phyloP scores from a whole-genome alignment of 2,888 invertebrate genomes.

The Pyralis farinalis region DNA sequence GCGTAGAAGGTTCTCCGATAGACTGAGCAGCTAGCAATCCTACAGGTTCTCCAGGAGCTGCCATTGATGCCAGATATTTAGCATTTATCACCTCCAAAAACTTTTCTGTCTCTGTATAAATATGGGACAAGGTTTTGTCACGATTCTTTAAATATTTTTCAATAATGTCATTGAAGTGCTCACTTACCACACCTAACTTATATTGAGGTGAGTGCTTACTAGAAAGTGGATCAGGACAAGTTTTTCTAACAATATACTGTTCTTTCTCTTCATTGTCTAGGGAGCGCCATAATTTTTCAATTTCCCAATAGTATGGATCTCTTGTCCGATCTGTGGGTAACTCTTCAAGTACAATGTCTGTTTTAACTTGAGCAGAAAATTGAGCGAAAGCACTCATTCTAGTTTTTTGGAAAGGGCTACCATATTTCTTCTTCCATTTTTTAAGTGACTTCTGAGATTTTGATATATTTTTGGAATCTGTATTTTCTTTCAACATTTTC shows the following conservation, averaged over 20 bases:
- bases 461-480: constrained; percentile 67
- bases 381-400: constrained; percentile 80
- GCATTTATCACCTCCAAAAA: constrained; percentile 87
- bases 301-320: constrained; percentile 78
- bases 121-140: constrained; percentile 40
- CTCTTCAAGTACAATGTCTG: constrained; percentile 66
- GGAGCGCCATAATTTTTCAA: constrained; percentile 85
- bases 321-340: constrained; percentile 79
- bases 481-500: constrained; percentile 79
- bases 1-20: constrained; percentile 99
- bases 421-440: constrained; percentile 83
- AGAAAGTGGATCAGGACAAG: constrained; percentile 88
- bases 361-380: constrained; percentile 78
- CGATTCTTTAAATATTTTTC: constrained; percentile 79
- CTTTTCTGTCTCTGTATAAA: constrained; percentile 59
- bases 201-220: constrained; percentile 86
- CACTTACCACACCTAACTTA: constrained; percentile 92
- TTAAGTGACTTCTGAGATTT: constrained; percentile 81
- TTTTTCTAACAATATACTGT: constrained; percentile 73
- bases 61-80: constrained; percentile 89
- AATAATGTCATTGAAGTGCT: constrained; percentile 87
- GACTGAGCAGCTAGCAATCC: constrained; percentile 98
- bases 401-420: constrained; percentile 58
- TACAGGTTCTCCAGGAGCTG: constrained; percentile 97
- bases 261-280: constrained; percentile 81